Evolutionary conservation across 2,113 vertebrate species (phyloP).

Genomic region (Grammatotria lemairii): DNA sequence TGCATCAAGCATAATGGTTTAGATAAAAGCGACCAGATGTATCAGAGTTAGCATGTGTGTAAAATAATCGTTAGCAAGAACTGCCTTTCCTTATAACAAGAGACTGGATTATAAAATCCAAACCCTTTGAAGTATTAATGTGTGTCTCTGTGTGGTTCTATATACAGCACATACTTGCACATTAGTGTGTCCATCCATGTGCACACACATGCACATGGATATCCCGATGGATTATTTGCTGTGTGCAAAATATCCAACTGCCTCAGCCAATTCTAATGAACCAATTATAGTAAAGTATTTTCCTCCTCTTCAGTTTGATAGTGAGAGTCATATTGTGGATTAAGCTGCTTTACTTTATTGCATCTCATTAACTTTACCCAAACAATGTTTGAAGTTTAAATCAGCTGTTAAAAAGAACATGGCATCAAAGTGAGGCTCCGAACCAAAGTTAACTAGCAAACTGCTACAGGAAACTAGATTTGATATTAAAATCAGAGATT

Average conservation of each 20-base stretch:
- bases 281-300: conserved; percentile 49
- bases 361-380: conserved; percentile 46
- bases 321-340: conserved; percentile 24
- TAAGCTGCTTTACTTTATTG: conserved; percentile 51
- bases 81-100: conserved; percentile 19
- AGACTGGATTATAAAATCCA: conserved; percentile 18
- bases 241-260: conserved; percentile 26
- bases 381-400: conserved; percentile 45
- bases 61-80: conserved; percentile 9
- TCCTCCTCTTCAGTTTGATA: conserved; percentile 30
- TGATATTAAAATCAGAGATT: background rate
- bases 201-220: background rate
- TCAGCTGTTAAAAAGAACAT: conserved; percentile 14
- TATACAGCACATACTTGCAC: background rate
- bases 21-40: background rate
- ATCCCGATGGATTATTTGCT: conserved; percentile 20
- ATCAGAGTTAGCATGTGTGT: background rate
- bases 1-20: conserved; percentile 1
- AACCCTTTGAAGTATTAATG: conserved; percentile 16
- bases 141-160: background rate
- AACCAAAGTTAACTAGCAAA: background rate
- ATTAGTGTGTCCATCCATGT: background rate
- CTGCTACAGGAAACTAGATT: background rate
- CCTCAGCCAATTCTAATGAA: conserved; percentile 46
- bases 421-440: background rate